phyloP scores from a whole-genome alignment of 2,888 invertebrate species.

The Brenthis ino region DNA sequence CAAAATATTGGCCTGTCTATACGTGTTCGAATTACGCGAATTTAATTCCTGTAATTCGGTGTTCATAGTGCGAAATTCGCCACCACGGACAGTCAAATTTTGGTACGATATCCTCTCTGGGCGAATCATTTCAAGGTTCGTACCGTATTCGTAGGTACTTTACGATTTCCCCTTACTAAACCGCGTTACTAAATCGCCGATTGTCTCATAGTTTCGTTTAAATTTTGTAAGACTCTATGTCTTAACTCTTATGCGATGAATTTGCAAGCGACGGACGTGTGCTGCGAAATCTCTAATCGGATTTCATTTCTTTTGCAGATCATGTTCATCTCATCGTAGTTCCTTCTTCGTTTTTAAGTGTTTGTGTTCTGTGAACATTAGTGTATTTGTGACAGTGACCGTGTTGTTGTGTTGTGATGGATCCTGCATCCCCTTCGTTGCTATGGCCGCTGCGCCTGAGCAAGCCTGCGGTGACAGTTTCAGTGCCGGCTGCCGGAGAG shows the following conservation, averaged over 20 bases:
- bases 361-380: slow-evolving; percentile 75
- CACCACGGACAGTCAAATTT: slow-evolving; percentile 80
- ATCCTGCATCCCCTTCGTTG: slow-evolving; percentile 77
- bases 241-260: slow-evolving; percentile 46
- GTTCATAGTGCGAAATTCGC: slow-evolving; percentile 65
- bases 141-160: slow-evolving; percentile 67
- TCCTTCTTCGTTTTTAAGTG: slow-evolving; percentile 71
- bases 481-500: slow-evolving; percentile 54
- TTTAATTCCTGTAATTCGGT: slow-evolving; percentile 72
- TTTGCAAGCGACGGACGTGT: slow-evolving; percentile 44
- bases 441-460: slow-evolving; percentile 76
- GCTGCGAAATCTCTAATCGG: slow-evolving; percentile 50
- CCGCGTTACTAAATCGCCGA: slow-evolving; percentile 64
- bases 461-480: slow-evolving; percentile 64
- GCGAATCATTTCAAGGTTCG: slow-evolving; percentile 81
- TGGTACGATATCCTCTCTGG: slow-evolving; percentile 83
- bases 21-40: slow-evolving; percentile 76
- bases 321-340: slow-evolving; percentile 81
- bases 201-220: slow-evolving; percentile 62
- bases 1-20: slow-evolving; percentile 82
- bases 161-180: slow-evolving; percentile 77
- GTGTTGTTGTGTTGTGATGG: slow-evolving; percentile 74
- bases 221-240: slow-evolving; percentile 63
- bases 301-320: slow-evolving; percentile 74
- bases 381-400: slow-evolving; percentile 70